Evolutionary conservation across 2,113 vertebrate genomes (phyloP), one percentile per base, ranked within the genome.

Genomic region (Anhinga rufa): DNA sequence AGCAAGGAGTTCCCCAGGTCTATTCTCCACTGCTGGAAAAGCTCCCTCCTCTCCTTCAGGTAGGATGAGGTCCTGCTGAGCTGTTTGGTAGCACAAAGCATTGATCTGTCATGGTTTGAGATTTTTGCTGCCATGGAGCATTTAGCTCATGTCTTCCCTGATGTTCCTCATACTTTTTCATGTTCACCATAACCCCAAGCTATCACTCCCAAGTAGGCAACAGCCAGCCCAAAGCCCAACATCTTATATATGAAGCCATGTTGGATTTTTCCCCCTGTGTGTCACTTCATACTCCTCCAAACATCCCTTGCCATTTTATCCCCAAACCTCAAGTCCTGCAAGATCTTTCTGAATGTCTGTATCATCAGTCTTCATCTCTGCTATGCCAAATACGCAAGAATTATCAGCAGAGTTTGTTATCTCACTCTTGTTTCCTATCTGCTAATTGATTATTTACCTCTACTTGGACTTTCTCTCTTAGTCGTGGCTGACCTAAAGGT

Each of bases 381-480:
- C 51, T 74, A 7, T n/a, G 51, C 22, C 1, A 0, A 78, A 75
- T 60, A 42, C 0, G 0, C 34, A 40, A 42, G 57, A 62, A 49
- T 64, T 78, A 84, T 32, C 81, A 82, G 42, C n/a, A 76, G 29
- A 76, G 29, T 51, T 74, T 77, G 26, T 82, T 82, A 62, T 83
- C 71, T 90, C 79, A 69, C 58, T 29, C 2, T 14, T 4, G 4
- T 76, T 88, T 86, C 62, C 44, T 66, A 70, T 66, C 51, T 91
- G 28, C 16, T 82, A 18, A 78, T 83, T 75, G 62, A 66, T 66
- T 40, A 71, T 64, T 86, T 62, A 82, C 48, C 52, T 84, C 57
- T 75, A 1, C 42, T 82, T 87, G 89, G 86, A 89, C 77, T 95
- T 95, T 68, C 61, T 13, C 78, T 95, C 57, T 84, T 34, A 89